phyloP scores from a whole-genome alignment of 2,113 vertebrate genomes.

The Neolamprologus toae region DNA sequence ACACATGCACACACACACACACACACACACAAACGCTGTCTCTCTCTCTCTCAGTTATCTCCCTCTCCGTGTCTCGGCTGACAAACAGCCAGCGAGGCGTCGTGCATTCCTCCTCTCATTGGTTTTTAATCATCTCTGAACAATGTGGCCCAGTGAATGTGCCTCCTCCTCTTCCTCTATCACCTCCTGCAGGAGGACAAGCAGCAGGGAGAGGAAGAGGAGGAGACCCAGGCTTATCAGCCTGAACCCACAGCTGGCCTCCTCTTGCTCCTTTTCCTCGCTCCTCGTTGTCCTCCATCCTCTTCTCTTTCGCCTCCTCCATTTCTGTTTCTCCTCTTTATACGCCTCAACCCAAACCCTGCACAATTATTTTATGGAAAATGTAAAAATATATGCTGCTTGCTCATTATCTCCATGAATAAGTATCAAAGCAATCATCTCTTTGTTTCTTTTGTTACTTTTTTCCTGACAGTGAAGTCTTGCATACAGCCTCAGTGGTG shows the following conservation, averaged over 20 bases:
- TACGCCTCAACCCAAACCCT: background rate
- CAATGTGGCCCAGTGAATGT: slow-evolving; percentile 49
- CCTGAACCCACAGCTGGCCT: background rate
- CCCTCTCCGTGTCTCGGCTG: slow-evolving; percentile 52
- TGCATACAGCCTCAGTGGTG: background rate
- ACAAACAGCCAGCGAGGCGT: slow-evolving; percentile 60
- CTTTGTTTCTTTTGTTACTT: background rate
- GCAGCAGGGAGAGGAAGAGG: background rate
- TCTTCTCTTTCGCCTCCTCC: background rate
- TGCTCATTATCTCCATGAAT: background rate
- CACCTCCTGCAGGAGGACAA: slow-evolving; percentile 4
- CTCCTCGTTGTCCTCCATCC: background rate
- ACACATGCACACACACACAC: background rate
- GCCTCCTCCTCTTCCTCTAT: background rate
- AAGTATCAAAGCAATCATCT: background rate
- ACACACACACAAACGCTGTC: slow-evolving; percentile 9
- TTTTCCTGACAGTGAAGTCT: background rate
- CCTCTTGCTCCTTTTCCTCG: background rate
- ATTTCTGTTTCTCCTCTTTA: background rate
- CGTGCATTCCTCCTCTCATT: slow-evolving; percentile 56
- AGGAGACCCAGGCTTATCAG: background rate
- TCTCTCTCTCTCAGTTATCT: slow-evolving; percentile 47
- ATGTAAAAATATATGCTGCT: background rate
- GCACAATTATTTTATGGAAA: background rate
- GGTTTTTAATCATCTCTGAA: slow-evolving; percentile 66